These are phyloP conservation scores for Pachycephala philippinensis DNA, from an alignment of 2,113 vertebrate genomes.

Conservation along the genomic window DNA sequence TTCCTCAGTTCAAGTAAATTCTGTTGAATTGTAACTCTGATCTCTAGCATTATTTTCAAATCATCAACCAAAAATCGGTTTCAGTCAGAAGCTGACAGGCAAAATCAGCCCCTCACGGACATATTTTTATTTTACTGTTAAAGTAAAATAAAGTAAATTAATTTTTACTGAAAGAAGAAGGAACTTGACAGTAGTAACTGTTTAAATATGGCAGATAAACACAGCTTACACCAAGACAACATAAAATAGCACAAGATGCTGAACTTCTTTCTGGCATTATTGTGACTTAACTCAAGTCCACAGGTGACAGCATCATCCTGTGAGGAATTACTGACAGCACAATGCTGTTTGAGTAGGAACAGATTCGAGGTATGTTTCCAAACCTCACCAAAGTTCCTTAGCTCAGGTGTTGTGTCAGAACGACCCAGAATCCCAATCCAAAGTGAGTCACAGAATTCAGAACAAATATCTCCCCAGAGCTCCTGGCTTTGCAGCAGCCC, in stretches of 20 bases:
- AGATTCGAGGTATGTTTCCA: background rate
- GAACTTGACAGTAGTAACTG: background rate
- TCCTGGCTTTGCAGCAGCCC: fast-evolving
- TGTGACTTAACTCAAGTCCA: background rate
- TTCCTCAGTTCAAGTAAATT: background rate
- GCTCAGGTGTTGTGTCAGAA: background rate
- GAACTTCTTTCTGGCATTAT: background rate
- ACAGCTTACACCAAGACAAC: background rate
- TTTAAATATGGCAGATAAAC: background rate
- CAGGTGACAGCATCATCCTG: background rate
- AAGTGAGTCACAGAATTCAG: background rate
- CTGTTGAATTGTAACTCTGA: background rate
- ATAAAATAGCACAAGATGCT: background rate
- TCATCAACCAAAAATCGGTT: background rate
- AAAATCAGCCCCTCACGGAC: background rate
- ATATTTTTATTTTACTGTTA: background rate
- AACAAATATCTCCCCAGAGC: background rate
- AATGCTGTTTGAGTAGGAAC: background rate
- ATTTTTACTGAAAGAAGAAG: background rate
- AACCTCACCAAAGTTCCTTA: background rate
- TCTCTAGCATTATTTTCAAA: constrained; percentile 14
- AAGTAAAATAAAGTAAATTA: background rate
- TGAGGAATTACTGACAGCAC: background rate
- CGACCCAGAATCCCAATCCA: background rate
- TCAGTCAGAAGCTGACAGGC: background rate